Evolutionary conservation across 2,888 invertebrate genomes (phyloP), one percentile per base, ranked within the genome.

Genomic region (Cosmia trapezina): DNA sequence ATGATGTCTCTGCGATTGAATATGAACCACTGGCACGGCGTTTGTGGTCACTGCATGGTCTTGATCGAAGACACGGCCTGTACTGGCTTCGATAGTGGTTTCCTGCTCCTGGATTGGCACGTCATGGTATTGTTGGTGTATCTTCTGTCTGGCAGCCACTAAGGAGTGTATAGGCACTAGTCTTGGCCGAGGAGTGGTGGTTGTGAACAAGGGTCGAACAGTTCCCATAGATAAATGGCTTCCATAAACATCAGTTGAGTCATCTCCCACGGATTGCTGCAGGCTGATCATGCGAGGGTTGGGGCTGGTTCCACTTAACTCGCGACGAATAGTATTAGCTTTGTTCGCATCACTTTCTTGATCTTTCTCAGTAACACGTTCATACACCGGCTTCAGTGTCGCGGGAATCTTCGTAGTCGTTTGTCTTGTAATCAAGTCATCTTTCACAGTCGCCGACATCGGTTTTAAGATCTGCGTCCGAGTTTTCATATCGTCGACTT

Each of bases 201-300:
- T 97, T 0, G 97, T 97, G 84, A 97, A 97, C 22, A 98, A 90
- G 0, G 97, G 97, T 49, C 97, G 94, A 8, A 97, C 96, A 43
- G 97, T 96, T 72, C 96, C 97, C 28, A 97, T 97, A 0, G 97
- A 97, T 19, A 97, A 91, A 41, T 97, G 97, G 51, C 97, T 96
- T 49, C 97, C 97, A 81, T 97, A 98, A 1, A 98, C 97, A 85
- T 97, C 97, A 3, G 97, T 96, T 6, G 97, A 96, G 88, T 98
- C 98, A 83, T 97, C 97, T 17, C 97, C 97, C 33, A 96, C 93
- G 0, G 97, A 97, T 88, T 97, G 97, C 83, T 96, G 97, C 14
- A 97, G 88, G 54, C 91, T 96, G 33, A 96, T 89, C 92, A 97
- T 95, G 78, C 97, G 97, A 68, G 97, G 96, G 76, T 96, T 96